phyloP scores from a whole-genome alignment of 2,113 vertebrate genomes.

The Sylvietta virens region DNA sequence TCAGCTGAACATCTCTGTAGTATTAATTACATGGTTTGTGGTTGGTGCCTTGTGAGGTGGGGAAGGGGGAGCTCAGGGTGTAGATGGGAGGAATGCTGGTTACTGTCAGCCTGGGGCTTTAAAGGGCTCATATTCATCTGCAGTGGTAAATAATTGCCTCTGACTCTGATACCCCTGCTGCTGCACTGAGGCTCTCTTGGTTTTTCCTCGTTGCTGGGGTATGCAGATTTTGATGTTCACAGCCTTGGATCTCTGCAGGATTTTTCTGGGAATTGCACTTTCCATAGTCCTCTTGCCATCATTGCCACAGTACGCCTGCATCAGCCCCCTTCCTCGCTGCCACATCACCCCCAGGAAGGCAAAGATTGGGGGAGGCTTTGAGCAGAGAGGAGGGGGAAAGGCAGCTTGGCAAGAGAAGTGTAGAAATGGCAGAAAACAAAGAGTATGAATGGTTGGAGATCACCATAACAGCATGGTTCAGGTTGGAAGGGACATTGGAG shows the following conservation, averaged over 20 bases:
- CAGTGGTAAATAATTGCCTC: background rate
- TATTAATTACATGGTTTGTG: background rate
- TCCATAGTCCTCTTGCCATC: background rate
- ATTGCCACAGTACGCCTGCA: background rate
- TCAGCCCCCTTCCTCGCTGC: background rate
- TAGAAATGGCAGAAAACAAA: background rate
- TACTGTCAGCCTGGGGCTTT: background rate
- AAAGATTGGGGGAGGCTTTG: background rate
- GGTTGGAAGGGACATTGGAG: background rate
- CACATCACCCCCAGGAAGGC: background rate
- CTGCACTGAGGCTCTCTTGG: background rate
- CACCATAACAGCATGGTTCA: background rate
- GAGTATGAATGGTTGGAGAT: background rate
- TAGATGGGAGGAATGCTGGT: background rate
- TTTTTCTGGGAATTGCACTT: background rate
- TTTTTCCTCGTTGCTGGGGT: background rate
- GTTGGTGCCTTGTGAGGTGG: background rate
- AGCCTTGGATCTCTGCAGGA: background rate
- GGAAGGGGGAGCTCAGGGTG: background rate
- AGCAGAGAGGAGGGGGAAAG: background rate
- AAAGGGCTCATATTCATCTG: background rate
- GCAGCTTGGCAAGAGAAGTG: background rate
- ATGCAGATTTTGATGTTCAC: background rate
- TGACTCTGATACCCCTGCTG: background rate
- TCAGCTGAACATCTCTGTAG: background rate